Percentiles rank a stretch among this genome's conserved stretches.
phyloP scores from a whole-genome alignment of 2,113 vertebrate species.

The Perca schrenkii region DNA sequence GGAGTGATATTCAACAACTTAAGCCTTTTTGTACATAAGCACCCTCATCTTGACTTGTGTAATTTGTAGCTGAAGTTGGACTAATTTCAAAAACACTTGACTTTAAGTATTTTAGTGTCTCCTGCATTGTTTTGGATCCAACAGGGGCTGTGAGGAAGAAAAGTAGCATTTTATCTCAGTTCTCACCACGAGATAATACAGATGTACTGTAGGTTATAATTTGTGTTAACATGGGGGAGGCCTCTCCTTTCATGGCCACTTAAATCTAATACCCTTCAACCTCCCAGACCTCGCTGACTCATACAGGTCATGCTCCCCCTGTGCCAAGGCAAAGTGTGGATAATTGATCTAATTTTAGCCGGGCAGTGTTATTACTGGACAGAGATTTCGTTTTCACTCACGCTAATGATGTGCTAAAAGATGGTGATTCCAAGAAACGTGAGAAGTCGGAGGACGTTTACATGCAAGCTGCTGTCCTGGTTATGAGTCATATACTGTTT shows the following conservation, averaged over 20 bases:
- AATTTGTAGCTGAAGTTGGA: conserved; percentile 29
- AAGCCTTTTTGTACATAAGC: conserved; percentile 9
- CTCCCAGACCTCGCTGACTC: conserved; percentile 56
- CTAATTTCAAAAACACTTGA: conserved; percentile 26
- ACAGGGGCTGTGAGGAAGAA: background rate
- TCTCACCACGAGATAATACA: conserved; percentile 35
- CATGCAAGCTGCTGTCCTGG: fast-evolving
- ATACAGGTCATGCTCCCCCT: conserved; percentile 42
- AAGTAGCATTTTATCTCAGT: conserved; percentile 1
- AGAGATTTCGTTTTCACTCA: conserved; percentile 32
- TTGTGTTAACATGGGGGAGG: conserved; percentile 58
- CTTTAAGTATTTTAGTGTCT: conserved; percentile 25
- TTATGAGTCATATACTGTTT: background rate
- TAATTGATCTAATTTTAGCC: conserved; percentile 75
- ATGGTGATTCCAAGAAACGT: background rate
- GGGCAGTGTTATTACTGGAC: conserved; percentile 23
- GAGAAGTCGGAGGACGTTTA: background rate
- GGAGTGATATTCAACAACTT: conserved; percentile 24
- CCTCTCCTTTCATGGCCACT: conserved; percentile 57
- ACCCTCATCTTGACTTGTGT: background rate
- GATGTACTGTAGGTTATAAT: conserved; percentile 46
- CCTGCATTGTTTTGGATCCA: background rate
- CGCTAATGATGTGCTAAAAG: conserved; percentile 5
- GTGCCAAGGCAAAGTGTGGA: conserved; percentile 40
- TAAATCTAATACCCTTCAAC: conserved; percentile 67